Conservation (phyloP, 1,140 invertebrate genomes). For the Metaphire vulgaris region DNA sequence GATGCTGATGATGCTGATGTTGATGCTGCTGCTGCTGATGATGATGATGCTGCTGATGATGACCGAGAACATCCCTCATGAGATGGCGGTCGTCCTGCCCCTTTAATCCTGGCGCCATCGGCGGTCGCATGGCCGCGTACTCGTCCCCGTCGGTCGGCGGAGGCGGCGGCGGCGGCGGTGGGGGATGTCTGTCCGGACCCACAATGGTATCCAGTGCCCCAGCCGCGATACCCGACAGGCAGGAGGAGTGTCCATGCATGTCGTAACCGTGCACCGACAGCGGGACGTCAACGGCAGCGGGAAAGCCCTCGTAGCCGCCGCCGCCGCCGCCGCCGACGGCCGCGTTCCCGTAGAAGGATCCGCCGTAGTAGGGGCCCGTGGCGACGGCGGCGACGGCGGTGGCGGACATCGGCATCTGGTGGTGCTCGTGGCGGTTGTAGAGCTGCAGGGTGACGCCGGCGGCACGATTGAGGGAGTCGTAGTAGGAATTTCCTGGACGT, state of each 20-base stretch:
- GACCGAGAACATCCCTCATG: not conserved
- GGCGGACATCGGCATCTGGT: not conserved
- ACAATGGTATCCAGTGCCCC: not conserved
- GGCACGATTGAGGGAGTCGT: not conserved
- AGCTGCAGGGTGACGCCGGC: not conserved
- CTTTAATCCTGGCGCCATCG: not conserved
- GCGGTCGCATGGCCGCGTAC: not conserved
- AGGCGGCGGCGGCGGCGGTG: not conserved
- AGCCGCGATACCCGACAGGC: not conserved
- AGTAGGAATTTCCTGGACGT: not conserved
- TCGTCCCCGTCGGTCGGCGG: not conserved
- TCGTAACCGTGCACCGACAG: too few relatives aligned
- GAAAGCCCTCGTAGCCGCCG: not conserved
- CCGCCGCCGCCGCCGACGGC: not conserved
- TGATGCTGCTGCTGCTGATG: constrained; percentile 1
- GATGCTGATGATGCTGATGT: not conserved
- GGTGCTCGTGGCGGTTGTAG: not conserved
- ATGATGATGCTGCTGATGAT: not conserved
- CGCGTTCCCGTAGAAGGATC: not conserved
- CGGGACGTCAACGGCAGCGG: not conserved
- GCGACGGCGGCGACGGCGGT: too few relatives aligned
- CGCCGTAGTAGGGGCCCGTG: not conserved
- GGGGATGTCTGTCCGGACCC: not conserved
- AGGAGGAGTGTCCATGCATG: too few relatives aligned
- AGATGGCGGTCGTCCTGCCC: not conserved